Conservation (phyloP, 1,140 invertebrate species). For the Drosophila trapezifrons region DNA sequence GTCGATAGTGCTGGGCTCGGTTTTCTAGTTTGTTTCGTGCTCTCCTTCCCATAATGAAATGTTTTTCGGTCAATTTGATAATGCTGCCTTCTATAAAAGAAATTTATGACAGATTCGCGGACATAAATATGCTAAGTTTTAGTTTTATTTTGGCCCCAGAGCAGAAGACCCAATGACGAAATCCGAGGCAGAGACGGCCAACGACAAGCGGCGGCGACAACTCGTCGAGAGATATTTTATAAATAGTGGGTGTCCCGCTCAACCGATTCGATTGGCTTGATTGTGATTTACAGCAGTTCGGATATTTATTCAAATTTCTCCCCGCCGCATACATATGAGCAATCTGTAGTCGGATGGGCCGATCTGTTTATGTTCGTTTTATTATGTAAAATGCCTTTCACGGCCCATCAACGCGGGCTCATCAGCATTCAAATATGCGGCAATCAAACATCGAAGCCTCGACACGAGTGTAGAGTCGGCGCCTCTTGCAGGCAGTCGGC, state of each 20-base stretch:
- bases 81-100: conserved; percentile 74
- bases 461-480: conserved; percentile 24
- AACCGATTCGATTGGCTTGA: conserved; percentile 74
- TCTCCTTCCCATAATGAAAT: conserved; percentile 74
- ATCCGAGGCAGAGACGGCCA: conserved; percentile 40
- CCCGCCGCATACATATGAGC: conserved; percentile 25
- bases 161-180: conserved; percentile 63
- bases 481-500: conserved; percentile 4
- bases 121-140: conserved; percentile 70
- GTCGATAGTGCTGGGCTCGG: conserved; percentile 15
- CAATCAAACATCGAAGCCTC: conserved; percentile 62
- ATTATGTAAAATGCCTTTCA: conserved; percentile 79
- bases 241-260: conserved; percentile 76
- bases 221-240: conserved; percentile 56
- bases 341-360: conserved; percentile 40
- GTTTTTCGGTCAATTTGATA: conserved; percentile 80
- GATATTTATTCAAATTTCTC: conserved; percentile 76
- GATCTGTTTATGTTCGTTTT: conserved; percentile 68
- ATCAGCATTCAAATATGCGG: conserved; percentile 77
- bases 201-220: conserved; percentile 57
- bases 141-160: conserved; percentile 49
- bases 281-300: conserved; percentile 79
- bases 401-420: conserved; percentile 62
- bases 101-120: conserved; percentile 73
- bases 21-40: conserved; percentile 50